Evolutionary conservation across 2,113 vertebrate species (phyloP).

Genomic region (Galemys pyrenaicus): DNA sequence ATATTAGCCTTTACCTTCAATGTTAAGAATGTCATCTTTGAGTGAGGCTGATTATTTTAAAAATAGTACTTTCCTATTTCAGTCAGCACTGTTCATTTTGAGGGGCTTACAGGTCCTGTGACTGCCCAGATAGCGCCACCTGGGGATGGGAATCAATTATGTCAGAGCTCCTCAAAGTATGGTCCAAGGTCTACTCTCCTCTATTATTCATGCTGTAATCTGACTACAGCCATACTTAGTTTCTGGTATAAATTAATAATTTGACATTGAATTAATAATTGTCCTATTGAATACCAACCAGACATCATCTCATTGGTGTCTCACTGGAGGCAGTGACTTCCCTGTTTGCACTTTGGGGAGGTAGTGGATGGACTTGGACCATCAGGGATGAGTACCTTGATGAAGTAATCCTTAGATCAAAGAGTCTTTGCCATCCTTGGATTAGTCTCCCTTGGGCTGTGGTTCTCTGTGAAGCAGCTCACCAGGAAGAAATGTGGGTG

Average conservation of each 20-base stretch:
- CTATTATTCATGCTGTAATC: conserved; percentile 54
- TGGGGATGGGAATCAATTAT: conserved; percentile 24
- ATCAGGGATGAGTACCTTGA: background rate
- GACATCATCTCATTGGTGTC: conserved; percentile 49
- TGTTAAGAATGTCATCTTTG: background rate
- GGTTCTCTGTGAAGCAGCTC: conserved; percentile 14
- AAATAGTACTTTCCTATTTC: background rate
- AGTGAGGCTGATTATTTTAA: background rate
- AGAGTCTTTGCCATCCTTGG: conserved; percentile 10
- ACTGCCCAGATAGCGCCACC: background rate
- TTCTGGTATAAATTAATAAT: conserved; percentile 73
- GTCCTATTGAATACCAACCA: conserved; percentile 54
- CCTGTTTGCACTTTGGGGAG: background rate
- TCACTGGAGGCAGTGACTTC: conserved; percentile 29
- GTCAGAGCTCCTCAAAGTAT: conserved; percentile 49
- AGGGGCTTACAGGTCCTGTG: background rate
- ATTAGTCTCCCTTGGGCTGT: background rate
- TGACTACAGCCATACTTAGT: conserved; percentile 42
- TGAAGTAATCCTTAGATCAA: background rate
- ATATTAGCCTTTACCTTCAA: conserved; percentile 24
- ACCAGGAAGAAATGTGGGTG: background rate
- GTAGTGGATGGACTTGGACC: background rate
- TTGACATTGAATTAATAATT: conserved; percentile 64
- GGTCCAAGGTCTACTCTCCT: conserved; percentile 18
- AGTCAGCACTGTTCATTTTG: background rate